Evolutionary conservation across 2,113 vertebrate genomes (phyloP).

Genomic region (Platichthys flesus): DNA sequence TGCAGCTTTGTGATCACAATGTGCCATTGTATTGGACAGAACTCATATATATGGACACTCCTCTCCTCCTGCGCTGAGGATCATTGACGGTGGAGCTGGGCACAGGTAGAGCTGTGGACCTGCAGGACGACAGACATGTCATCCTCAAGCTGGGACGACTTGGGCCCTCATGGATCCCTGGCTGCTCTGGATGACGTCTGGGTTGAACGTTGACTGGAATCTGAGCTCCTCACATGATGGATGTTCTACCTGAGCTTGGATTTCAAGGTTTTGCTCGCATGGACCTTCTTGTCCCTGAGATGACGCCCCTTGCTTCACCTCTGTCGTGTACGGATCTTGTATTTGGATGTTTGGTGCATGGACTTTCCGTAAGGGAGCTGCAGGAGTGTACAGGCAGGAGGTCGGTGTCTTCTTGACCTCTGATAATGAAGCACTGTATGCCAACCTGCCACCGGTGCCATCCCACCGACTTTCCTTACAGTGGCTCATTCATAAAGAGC

Average conservation of each 20-base stretch:
- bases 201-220: not conserved
- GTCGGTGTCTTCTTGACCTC: slow-evolving; percentile 14
- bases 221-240: not conserved
- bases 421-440: slow-evolving; percentile 69
- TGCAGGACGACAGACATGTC: not conserved
- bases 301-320: not conserved
- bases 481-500: slow-evolving; percentile 64
- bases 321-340: slow-evolving; percentile 2
- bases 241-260: not conserved
- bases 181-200: not conserved
- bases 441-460: slow-evolving; percentile 16
- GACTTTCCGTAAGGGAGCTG: not conserved
- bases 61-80: slow-evolving; percentile 49
- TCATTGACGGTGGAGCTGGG: slow-evolving; percentile 40
- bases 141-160: not conserved
- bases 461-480: slow-evolving; percentile 64
- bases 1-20: slow-evolving; percentile 75
- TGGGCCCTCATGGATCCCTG: not conserved
- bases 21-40: slow-evolving; percentile 83
- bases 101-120: slow-evolving; percentile 54
- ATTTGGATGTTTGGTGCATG: slow-evolving; percentile 3
- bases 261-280: not conserved
- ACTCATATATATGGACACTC: slow-evolving; percentile 81
- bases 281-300: not conserved
- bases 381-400: slow-evolving; percentile 13